A percentile compares a stretch with the other conserved stretches of the same genome.
Conservation (phyloP, 2,888 invertebrate genomes). For the Idaea straminata region DNA sequence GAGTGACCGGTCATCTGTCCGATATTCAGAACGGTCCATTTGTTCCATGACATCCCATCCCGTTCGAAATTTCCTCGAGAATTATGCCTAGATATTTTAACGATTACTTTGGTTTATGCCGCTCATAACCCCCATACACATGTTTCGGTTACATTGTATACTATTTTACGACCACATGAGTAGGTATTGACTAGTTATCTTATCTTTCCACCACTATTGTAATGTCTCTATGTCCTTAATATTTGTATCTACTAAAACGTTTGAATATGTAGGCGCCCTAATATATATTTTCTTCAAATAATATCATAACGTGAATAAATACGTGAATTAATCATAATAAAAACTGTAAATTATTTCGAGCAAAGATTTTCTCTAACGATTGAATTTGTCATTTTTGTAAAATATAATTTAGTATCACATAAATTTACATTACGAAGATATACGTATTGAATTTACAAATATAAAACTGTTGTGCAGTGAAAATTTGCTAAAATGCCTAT, state of each 20-base stretch:
- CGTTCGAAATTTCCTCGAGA: constrained; percentile 41
- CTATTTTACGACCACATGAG: constrained; percentile 37
- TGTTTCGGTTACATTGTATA: constrained; percentile 38
- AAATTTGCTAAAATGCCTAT: constrained; percentile 30
- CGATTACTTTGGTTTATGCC: constrained; percentile 37
- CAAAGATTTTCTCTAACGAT: constrained; percentile 9
- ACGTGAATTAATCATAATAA: constrained; percentile 8
- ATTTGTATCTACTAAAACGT: constrained; percentile 6
- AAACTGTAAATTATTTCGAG: constrained; percentile 4
- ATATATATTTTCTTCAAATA: constrained; percentile 11
- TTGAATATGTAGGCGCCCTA: constrained; percentile 8
- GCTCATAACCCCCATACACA: constrained; percentile 25
- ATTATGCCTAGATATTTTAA: constrained; percentile 41
- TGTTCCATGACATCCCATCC: constrained; percentile 44
- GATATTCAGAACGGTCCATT: constrained; percentile 54
- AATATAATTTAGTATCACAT: constrained; percentile 24
- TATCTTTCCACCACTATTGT: constrained; percentile 23
- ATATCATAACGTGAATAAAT: background rate
- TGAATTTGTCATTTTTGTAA: constrained; percentile 18
- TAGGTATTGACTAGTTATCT: constrained; percentile 27
- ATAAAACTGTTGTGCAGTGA: constrained; percentile 20
- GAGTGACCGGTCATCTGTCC: constrained; percentile 38
- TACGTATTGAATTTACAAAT: constrained; percentile 22
- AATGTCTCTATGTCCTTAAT: constrained; percentile 8
- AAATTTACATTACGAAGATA: constrained; percentile 18